Percentiles rank a stretch among this genome's conserved stretches.
These are phyloP conservation scores for Menura novaehollandiae DNA, from an alignment of 2,113 vertebrate species.

Conservation along the genomic window DNA sequence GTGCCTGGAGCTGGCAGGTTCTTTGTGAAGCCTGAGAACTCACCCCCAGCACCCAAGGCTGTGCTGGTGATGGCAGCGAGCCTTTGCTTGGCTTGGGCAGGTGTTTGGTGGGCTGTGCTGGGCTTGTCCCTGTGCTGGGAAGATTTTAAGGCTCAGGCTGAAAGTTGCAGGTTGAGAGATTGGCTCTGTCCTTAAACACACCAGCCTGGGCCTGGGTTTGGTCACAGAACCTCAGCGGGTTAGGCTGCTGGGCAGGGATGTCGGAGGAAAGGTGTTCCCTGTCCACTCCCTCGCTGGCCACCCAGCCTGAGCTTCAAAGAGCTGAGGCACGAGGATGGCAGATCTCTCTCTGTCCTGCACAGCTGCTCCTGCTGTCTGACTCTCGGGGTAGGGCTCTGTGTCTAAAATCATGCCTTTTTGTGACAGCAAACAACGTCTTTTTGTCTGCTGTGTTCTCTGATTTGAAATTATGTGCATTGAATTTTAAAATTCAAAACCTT, in stretches of 20 bases:
- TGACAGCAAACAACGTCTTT: neutral
- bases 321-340: neutral
- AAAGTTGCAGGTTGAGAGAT: neutral
- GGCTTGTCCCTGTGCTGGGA: neutral
- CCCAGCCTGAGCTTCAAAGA: neutral
- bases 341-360: neutral
- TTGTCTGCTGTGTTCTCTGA: neutral
- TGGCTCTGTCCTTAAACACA: neutral
- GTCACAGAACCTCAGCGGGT: neutral
- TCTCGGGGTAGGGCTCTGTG: neutral
- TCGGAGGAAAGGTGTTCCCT: neutral
- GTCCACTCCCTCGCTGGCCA: neutral
- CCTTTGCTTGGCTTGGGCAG: neutral
- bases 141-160: neutral
- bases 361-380: neutral
- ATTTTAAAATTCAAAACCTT: neutral
- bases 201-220: neutral
- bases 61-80: neutral
- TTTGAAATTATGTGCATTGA: neutral
- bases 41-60: neutral
- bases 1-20: neutral
- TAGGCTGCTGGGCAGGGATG: neutral
- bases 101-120: neutral
- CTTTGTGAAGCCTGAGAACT: neutral
- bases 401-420: neutral